phyloP scores from a whole-genome alignment of 2,113 vertebrate species.

The Hypomesus transpacificus region DNA sequence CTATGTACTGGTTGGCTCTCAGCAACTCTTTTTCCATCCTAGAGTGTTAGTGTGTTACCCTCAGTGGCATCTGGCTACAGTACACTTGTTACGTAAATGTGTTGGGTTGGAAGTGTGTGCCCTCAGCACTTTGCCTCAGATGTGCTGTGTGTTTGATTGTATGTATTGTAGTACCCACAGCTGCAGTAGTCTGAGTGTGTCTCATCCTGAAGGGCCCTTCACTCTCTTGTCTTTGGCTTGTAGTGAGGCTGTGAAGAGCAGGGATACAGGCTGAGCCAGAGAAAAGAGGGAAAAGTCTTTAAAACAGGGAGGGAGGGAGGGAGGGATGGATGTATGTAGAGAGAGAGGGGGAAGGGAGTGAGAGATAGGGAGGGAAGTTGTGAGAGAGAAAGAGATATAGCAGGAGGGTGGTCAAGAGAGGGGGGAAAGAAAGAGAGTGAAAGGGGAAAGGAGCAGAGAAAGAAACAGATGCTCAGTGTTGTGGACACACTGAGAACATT shows the following conservation, averaged over 20 bases:
- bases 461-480: constrained; percentile 53
- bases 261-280: constrained; percentile 18
- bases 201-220: constrained; percentile 11
- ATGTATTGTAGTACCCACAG: not conserved
- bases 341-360: not conserved
- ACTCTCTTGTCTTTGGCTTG: constrained; percentile 16
- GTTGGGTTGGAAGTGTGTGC: too few relatives aligned
- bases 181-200: constrained; percentile 1
- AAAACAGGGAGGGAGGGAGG: not conserved
- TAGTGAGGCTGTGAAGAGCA: constrained; percentile 8
- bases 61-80: not conserved
- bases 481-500: constrained; percentile 53
- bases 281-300: constrained; percentile 1
- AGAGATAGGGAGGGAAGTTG: not conserved
- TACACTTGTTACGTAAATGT: too few relatives aligned
- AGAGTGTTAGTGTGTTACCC: constrained; percentile 22
- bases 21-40: not conserved
- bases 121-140: too few relatives aligned
- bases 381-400: not conserved
- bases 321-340: not conserved
- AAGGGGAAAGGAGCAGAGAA: not conserved
- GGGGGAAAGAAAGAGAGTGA: constrained; percentile 31
- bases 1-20: not conserved
- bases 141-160: constrained; percentile 14
- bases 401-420: not conserved